Evolutionary conservation across 2,888 invertebrate genomes (phyloP), one percentile per base, ranked within the genome.

Genomic region (Rhagophthalmus giganteus): DNA sequence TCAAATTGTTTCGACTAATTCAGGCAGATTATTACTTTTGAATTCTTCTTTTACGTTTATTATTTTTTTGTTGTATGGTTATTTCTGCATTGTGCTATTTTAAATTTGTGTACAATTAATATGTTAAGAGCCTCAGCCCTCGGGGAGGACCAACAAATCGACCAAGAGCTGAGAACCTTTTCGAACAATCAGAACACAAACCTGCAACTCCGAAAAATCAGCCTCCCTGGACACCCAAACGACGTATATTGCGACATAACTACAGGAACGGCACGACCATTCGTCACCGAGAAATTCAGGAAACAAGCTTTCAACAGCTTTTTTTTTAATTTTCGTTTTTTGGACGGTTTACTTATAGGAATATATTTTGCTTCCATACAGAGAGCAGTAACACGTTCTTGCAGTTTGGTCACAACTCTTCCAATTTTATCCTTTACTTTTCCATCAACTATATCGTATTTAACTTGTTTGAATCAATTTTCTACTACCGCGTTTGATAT

Each of bases 121-220:
- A n/a, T n/a, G n/a, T n/a, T n/a, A n/a, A n/a, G n/a, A n/a, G n/a
- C n/a, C n/a, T n/a, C n/a, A n/a, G n/a, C n/a, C n/a, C n/a, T n/a
- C n/a, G 37, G 11, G 9, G 8, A 38, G n/a, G 13, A 26, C 10
- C 39, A 39, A 30, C 5, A n/a, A 16, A 28, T n/a, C 16, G 39
- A 28, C 16, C 3, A 30, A 16, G 39, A 27, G 9, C 30, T 39
- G 1, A 5, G 9, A 10, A n/a, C 10, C n/a, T 12, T 14, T 8
- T 6, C 31, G 12, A 9, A 31, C n/a, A n/a, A n/a, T n/a, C n/a
- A 10, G 12, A n/a, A 31, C 6, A 31, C n/a, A 30, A 3, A 11
- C 2, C 30, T 30, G 2, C 30, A 30, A 13, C 30, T 30, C 30
- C 11, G 13, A 10, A 30, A 30, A 30, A 10, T 30, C 11, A 11